Percentiles rank a stretch among this genome's conserved stretches.
phyloP scores from a whole-genome alignment of 1,140 invertebrate genomes.

The Drosophila insularis region DNA sequence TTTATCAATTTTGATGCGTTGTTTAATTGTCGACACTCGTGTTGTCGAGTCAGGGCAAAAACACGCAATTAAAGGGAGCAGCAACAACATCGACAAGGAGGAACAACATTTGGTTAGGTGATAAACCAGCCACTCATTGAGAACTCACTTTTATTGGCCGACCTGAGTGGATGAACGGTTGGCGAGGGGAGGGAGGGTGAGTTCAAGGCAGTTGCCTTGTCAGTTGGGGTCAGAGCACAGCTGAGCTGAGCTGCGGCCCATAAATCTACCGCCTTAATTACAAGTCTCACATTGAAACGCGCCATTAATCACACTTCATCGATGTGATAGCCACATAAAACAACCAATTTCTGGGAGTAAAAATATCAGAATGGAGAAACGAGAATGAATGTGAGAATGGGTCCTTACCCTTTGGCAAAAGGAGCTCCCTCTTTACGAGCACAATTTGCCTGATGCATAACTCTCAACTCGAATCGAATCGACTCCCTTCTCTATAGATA shows the following conservation, averaged over 20 bases:
- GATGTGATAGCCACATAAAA: conserved; percentile 68
- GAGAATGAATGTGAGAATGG: background rate
- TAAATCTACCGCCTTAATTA: conserved; percentile 76
- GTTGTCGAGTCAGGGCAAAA: conserved; percentile 31
- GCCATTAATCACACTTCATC: conserved; percentile 79
- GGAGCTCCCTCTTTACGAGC: conserved; percentile 48
- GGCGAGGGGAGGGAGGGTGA: background rate
- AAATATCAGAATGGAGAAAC: background rate
- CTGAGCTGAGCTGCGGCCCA: conserved; percentile 60
- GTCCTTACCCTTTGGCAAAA: conserved; percentile 33
- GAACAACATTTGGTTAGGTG: conserved; percentile 55
- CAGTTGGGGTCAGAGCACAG: conserved; percentile 45
- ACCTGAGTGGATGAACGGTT: background rate
- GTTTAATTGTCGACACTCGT: conserved; percentile 67
- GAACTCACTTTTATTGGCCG: conserved; percentile 39
- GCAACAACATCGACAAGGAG: background rate
- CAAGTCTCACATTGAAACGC: conserved; percentile 67
- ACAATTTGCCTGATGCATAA: conserved; percentile 42
- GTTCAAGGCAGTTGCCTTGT: background rate
- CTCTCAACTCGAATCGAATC: background rate
- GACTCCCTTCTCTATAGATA: conserved; percentile 31
- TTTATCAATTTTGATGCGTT: conserved; percentile 74
- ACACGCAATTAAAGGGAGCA: conserved; percentile 70
- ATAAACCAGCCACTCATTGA: conserved; percentile 44
- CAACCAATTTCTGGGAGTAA: conserved; percentile 55